Base-by-base conservation (phyloP, 2,888 invertebrate genomes). In the Philereme vetulata region DNA sequence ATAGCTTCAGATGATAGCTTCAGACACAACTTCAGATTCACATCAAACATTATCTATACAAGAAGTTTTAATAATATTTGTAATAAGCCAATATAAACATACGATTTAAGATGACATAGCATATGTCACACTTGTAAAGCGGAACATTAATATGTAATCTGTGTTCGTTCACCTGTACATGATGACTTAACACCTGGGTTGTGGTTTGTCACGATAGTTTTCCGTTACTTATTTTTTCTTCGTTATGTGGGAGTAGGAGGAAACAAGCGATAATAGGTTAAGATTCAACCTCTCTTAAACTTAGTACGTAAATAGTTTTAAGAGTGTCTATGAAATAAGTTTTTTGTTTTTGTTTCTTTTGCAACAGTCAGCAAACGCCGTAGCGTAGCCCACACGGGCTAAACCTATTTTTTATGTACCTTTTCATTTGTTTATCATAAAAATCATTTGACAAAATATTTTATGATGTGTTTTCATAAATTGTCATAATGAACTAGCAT, bases 271-370 rank as follows among this genome's bases (percentile, higher is more conserved):
- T 74, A 72, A 58, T 74, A 68, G 58, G 52, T 75, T 72, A 72
- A 72, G 72, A 56, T 72, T 72, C 59, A 51, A 45, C 1, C 46
- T 58, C 35, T 64, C 54, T 66, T 67, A 68, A 63, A 64, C 62
- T 67, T 21, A 21, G 21, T 21, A 21, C 21, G 62, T 66, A 66
- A 65, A 46, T 62, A 62, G 62, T 32, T 55, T 4, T 47, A 54
- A 51, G 62, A 60, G 62, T 51, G 51, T 61, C 5, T 67, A 56
- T 54, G 45, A 64, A 66, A 63, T 74, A 72, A 75, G 75, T 74
- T 76, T 67, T 75, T 77, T 75, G 77, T 75, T 77, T 76, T 75
- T 76, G 73, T 77, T 68, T 58, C 61, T 61, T 74, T 77, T 70
- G 54, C 54, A 70, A 69, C 72, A 77, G 80, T 80, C 78, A 77